Percentiles rank a stretch among this genome's conserved stretches.
Conservation (phyloP, 2,888 invertebrate genomes). For the Chironomus tentans region DNA sequence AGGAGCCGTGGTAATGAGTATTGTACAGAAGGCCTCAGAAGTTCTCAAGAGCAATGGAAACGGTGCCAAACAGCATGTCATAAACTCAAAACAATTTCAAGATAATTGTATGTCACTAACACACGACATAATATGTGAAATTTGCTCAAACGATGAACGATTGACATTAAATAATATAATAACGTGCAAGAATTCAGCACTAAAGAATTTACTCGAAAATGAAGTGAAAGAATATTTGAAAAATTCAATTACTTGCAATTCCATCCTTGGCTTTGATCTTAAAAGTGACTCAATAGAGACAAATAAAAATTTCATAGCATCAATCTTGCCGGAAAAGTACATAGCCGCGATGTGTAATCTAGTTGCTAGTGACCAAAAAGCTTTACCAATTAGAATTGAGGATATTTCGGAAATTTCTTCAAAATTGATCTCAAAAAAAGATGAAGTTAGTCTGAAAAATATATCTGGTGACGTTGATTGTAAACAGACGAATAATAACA, state of each 20-base stretch:
- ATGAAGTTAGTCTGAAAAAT: slow-evolving; percentile 21
- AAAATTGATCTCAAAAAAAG: slow-evolving; percentile 9
- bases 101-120: slow-evolving; percentile 30
- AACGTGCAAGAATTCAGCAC: slow-evolving; percentile 1
- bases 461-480: slow-evolving; percentile 28
- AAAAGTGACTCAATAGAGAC: slow-evolving; percentile 11
- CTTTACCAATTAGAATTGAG: background rate
- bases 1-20: slow-evolving; percentile 81
- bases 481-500: background rate
- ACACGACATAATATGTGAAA: slow-evolving; percentile 13
- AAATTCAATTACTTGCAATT: background rate
- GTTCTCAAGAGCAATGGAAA: slow-evolving; percentile 64
- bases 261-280: slow-evolving; percentile 14
- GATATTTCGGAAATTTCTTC: background rate
- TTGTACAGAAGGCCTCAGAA: slow-evolving; percentile 85
- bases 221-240: background rate
- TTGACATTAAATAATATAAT: background rate
- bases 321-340: slow-evolving; percentile 57
- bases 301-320: slow-evolving; percentile 47
- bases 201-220: background rate
- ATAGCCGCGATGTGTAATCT: slow-evolving; percentile 71
- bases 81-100: slow-evolving; percentile 41
- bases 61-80: slow-evolving; percentile 46
- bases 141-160: background rate
- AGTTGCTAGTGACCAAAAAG: slow-evolving; percentile 43